A percentile compares a stretch with the other conserved stretches of the same genome.
phyloP scores from a whole-genome alignment of 92 coral and sea anemone genomes.

The Desmophyllum pertusum region DNA sequence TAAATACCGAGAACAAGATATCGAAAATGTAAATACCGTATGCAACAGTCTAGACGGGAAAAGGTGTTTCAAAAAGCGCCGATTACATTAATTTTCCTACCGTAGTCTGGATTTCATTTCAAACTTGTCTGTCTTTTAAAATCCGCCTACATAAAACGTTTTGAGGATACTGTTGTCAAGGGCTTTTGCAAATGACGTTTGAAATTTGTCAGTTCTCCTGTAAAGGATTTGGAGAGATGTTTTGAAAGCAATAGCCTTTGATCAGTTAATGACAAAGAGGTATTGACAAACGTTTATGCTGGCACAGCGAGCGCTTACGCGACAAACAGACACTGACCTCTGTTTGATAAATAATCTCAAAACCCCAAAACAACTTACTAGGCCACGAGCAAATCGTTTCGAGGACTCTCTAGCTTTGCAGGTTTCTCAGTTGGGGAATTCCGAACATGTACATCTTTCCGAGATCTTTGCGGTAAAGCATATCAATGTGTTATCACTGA shows the following conservation, averaged over 20 bases:
- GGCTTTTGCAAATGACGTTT: neutral
- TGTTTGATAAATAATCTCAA: neutral
- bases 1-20: too few species aligned
- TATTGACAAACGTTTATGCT: constrained; percentile 25
- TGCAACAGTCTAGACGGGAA: neutral
- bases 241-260: neutral
- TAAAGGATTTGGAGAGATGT: neutral
- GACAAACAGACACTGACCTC: constrained; percentile 14
- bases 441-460: neutral
- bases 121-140: neutral
- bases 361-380: neutral
- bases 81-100: neutral
- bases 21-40: neutral
- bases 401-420: neutral
- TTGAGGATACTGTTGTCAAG: neutral
- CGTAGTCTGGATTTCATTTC: neutral
- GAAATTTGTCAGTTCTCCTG: neutral
- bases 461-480: neutral
- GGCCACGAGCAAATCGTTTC: neutral
- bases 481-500: neutral
- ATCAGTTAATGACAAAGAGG: constrained; percentile 13
- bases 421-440: neutral
- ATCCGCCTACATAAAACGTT: neutral
- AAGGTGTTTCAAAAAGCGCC: neutral
- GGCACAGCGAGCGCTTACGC: neutral